Evolutionary conservation across 2,888 invertebrate genomes (phyloP).

Genomic region (Drosophila neonasuta): DNA sequence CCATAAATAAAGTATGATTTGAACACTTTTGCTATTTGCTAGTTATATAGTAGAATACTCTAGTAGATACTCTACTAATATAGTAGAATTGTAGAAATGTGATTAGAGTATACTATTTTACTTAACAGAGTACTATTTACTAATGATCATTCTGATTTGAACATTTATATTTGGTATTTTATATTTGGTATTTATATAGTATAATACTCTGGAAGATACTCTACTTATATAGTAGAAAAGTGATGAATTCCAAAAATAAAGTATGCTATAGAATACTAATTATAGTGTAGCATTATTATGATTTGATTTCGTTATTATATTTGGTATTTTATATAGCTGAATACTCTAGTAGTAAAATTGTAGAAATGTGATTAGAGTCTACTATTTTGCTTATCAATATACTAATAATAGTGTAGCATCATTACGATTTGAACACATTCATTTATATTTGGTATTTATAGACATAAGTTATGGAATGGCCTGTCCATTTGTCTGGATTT

Average conservation of each 20-base stretch:
- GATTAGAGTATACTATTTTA: too few species aligned
- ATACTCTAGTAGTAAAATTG: too few species aligned
- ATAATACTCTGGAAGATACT: too few species aligned
- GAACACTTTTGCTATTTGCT: background rate
- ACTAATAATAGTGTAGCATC: background rate
- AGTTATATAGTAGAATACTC: slow-evolving; percentile 1
- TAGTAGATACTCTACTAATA: background rate
- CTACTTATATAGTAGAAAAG: too few species aligned
- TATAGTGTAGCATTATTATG: too few species aligned
- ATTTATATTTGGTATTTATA: slow-evolving; percentile 13
- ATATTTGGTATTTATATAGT: slow-evolving; percentile 7
- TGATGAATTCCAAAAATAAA: too few species aligned
- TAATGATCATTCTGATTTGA: background rate
- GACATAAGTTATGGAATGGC: slow-evolving; percentile 9
- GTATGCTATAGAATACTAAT: too few species aligned
- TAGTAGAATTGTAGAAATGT: too few species aligned
- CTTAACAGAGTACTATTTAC: background rate
- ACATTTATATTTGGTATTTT: slow-evolving; percentile 5
- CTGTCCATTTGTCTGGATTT: slow-evolving; percentile 17
- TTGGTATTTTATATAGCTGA: too few species aligned
- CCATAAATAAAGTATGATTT: too few species aligned
- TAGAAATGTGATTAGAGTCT: too few species aligned
- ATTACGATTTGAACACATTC: slow-evolving; percentile 1
- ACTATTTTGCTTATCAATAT: background rate
- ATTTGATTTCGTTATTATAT: too few species aligned